Conservation (phyloP, 2,888 invertebrate species). For the Galerucella calmariensis region DNA sequence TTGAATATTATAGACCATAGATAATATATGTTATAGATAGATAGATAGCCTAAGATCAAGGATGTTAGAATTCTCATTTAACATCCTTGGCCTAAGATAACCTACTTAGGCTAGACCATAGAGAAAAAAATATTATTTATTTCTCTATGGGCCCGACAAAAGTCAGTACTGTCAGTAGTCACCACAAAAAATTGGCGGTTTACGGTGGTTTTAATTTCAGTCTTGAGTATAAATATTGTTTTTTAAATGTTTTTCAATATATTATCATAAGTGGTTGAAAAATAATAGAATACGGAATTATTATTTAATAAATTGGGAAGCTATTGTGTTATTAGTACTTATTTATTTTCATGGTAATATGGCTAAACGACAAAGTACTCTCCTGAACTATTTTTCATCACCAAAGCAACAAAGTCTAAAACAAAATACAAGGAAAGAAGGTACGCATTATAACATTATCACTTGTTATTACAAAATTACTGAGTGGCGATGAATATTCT, state of each 20-base stretch:
- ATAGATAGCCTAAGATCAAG: too few species aligned
- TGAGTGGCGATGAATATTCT: too few species aligned
- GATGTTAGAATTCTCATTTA: too few species aligned
- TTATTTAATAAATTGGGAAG: not conserved
- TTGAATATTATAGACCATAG: too few species aligned
- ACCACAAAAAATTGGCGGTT: not conserved
- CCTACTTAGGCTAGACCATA: too few species aligned
- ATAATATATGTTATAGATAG: too few species aligned
- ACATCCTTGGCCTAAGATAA: too few species aligned
- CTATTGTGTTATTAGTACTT: not conserved
- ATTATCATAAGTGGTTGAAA: not conserved
- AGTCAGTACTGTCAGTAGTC: too few species aligned
- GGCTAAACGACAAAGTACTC: slow-evolving; percentile 34
- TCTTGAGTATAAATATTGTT: not conserved
- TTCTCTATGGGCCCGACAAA: too few species aligned
- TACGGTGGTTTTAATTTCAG: not conserved
- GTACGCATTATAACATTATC: not conserved
- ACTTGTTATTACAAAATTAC: not conserved
- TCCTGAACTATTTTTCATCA: slow-evolving; percentile 45
- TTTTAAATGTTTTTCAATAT: not conserved
- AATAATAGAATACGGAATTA: not conserved
- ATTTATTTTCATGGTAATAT: not conserved
- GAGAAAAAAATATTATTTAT: too few species aligned
- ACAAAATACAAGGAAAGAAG: slow-evolving; percentile 22
- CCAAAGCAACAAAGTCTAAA: slow-evolving; percentile 29